These are phyloP conservation scores for Ictalurus punctatus DNA, from an alignment of 2,113 vertebrate species.

Conservation along the genomic window DNA sequence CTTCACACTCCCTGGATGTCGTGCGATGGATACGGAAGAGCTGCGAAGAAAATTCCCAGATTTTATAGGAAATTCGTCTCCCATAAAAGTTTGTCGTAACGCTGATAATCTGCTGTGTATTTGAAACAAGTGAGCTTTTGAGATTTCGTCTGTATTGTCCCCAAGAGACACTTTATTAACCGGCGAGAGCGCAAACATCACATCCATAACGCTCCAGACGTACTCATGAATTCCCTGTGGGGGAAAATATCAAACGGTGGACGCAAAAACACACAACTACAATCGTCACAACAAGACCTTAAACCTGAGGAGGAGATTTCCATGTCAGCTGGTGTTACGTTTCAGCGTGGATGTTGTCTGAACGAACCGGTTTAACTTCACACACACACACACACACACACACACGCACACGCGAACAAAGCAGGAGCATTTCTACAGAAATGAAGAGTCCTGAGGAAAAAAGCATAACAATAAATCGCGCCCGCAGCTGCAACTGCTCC, in stretches of 20 bases:
- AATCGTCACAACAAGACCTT: neutral
- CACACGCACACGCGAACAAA: neutral
- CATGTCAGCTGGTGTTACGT: neutral
- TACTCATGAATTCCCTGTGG: neutral
- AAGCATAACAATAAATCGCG: neutral
- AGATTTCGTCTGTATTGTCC: too few species aligned
- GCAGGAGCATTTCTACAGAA: neutral
- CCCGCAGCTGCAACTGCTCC: neutral
- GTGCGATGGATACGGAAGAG: too few species aligned
- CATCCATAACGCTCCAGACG: neutral
- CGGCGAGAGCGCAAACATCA: neutral
- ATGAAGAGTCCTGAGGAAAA: neutral
- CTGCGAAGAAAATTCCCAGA: too few species aligned
- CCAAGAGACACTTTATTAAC: neutral
- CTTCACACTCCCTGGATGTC: too few species aligned
- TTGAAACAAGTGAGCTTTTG: too few species aligned
- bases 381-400: neutral
- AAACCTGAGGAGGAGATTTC: neutral
- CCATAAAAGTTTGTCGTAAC: too few species aligned
- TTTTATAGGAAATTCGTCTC: too few species aligned
- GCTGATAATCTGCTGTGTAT: too few species aligned
- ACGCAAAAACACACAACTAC: neutral
- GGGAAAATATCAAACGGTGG: neutral
- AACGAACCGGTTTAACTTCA: neutral
- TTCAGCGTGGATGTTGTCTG: neutral